These are phyloP conservation scores for Oryzias woworae DNA, from an alignment of 2,113 vertebrate genomes.

Conservation along the genomic window DNA sequence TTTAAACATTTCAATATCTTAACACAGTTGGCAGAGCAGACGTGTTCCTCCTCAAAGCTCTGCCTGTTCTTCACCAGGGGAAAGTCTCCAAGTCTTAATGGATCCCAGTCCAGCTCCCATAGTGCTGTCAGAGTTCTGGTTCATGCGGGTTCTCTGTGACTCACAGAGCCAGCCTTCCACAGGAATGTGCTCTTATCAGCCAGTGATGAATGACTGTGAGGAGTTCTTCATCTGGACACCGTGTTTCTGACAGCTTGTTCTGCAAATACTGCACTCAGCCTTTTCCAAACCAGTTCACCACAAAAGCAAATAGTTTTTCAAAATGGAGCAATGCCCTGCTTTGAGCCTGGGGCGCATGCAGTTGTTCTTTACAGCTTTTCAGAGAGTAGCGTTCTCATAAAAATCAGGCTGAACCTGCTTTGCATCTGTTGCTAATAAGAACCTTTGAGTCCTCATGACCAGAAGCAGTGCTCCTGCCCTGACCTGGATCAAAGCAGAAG, in stretches of 20 bases:
- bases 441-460: slow-evolving; percentile 12
- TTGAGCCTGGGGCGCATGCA: not conserved
- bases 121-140: slow-evolving; percentile 40
- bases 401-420: slow-evolving; percentile 60
- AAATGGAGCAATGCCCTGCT: not conserved
- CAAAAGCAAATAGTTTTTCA: not conserved
- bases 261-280: not conserved
- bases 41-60: not conserved
- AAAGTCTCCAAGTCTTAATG: slow-evolving; percentile 38
- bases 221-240: slow-evolving; percentile 9
- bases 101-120: slow-evolving; percentile 35
- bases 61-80: slow-evolving; percentile 15
- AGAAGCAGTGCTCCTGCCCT: not conserved
- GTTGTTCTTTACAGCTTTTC: slow-evolving; percentile 2
- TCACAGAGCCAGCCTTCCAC: slow-evolving; percentile 33
- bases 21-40: slow-evolving; percentile 27
- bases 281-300: not conserved
- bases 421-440: slow-evolving; percentile 40
- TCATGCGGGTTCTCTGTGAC: slow-evolving; percentile 41
- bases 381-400: slow-evolving; percentile 32
- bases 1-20: slow-evolving; percentile 52
- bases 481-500: slow-evolving; percentile 9
- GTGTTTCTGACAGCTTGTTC: slow-evolving; percentile 15
- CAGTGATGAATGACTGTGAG: slow-evolving; percentile 41
- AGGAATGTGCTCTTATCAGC: slow-evolving; percentile 61